Evolutionary conservation across 1,140 invertebrate genomes (phyloP).

Genomic region (Bombus picipes): DNA sequence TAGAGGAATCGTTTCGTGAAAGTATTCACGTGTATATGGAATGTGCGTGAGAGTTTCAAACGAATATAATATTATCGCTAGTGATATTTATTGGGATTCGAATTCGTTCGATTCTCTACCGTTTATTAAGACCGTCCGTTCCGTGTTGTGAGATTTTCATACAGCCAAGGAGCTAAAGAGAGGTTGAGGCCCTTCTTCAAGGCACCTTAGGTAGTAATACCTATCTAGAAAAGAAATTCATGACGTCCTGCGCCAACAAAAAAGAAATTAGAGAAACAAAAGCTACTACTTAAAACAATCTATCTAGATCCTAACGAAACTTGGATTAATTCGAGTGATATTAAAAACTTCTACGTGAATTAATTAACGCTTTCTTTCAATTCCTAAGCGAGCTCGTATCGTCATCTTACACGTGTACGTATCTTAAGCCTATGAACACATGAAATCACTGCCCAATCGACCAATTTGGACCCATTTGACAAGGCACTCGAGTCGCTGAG

Average conservation of each 20-base stretch:
- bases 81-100: neutral
- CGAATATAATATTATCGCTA: neutral
- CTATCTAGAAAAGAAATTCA: conserved; percentile 60
- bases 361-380: conserved; percentile 53
- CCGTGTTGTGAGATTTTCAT: conserved; percentile 14
- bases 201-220: conserved; percentile 69
- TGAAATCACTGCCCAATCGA: conserved; percentile 83
- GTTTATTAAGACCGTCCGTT: neutral
- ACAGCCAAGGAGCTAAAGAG: conserved; percentile 51
- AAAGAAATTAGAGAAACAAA: conserved; percentile 71
- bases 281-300: conserved; percentile 72
- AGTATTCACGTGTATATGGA: neutral
- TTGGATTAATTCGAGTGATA: conserved; percentile 67
- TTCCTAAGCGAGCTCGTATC: conserved; percentile 68
- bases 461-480: conserved; percentile 80
- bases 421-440: conserved; percentile 83
- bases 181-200: conserved; percentile 68
- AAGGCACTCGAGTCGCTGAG: conserved; percentile 78
- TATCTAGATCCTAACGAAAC: conserved; percentile 67
- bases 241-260: conserved; percentile 81
- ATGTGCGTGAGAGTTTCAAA: conserved; percentile 6
- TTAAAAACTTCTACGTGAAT: conserved; percentile 51
- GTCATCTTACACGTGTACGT: conserved; percentile 72
- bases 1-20: neutral
- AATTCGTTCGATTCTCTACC: neutral